Base-by-base conservation (phyloP, 1,140 invertebrate species). In the Harlomillsia oculata region DNA sequence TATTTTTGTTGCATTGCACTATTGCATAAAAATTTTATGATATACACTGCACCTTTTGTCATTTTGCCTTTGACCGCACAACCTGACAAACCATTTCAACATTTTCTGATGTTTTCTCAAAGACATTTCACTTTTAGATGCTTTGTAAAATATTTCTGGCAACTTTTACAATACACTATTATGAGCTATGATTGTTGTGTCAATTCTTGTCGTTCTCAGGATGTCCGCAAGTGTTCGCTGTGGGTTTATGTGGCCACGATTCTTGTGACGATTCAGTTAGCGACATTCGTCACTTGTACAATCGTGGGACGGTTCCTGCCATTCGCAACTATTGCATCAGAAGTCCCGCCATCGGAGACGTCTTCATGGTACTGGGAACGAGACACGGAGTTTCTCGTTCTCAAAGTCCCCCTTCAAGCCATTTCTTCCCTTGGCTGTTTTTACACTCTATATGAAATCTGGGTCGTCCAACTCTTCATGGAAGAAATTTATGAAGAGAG, bases 381-480 rank as follows among this genome's bases (percentile, higher is more conserved):
- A 14, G 41, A 55, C 18, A 14, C 32, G 18, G 53, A 55, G 18
- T 55, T 25, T 55, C 28, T 36, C 14, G 34, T 48, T n/a, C 36
- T 56, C 20, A 56, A 56, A 36, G 48, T 59, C 32, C 57, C 57
- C 21, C 46, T 40, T 9, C 57, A 59, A 46, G 45, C 43, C 13
- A 23, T 59, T 28, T 59, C 49, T 3, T 44, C 37, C 25, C 51
- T 59, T 18, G 57, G 57, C 14, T 48, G 41, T 20, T 53, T 59
- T 36, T 59, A 59, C 34, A 59, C 57, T 49, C 28, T 59, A 34
- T 59, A 59, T 40, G 56, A 59, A 51, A 52, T 59, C 25, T 59
- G 56, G 56, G 32, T 53, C 20, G 56, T 59, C 14, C 45, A 53
- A 39, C 41, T 59, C 20, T 59, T 59, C 34, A 59, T 53, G 11